Percentiles rank a stretch among this genome's conserved stretches.
phyloP scores from a whole-genome alignment of 37 sponge, comb jelly and placozoan genomes.

The Mnemiopsis leidyi region DNA sequence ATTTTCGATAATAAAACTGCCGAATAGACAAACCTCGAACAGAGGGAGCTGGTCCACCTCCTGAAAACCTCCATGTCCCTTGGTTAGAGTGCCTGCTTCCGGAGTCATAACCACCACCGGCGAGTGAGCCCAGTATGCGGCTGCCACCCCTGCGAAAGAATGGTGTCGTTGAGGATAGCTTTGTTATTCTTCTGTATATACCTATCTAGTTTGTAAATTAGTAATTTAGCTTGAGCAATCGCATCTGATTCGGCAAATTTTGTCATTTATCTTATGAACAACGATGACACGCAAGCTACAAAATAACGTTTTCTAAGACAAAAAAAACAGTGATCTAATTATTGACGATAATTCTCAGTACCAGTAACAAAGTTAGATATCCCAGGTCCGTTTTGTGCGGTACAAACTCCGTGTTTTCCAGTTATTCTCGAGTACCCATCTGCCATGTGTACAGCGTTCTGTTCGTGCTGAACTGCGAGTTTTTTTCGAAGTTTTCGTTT shows the following conservation, averaged over 20 bases:
- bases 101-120: conserved; percentile 9
- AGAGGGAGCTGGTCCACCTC: conserved; percentile 53
- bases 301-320: no score
- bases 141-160: not conserved
- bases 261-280: no score
- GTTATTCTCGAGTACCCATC: conserved; percentile 40
- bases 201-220: no score
- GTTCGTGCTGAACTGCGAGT: conserved; percentile 26
- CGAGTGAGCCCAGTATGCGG: conserved; percentile 55
- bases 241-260: no score
- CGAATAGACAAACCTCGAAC: no score
- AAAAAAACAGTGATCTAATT: no score
- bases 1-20: no score
- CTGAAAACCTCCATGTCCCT: conserved; percentile 31
- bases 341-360: no score
- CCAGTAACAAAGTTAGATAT: conserved; percentile 9
- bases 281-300: no score
- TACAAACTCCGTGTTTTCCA: conserved; percentile 50
- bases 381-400: conserved; percentile 37
- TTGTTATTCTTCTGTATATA: not conserved
- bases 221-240: no score
- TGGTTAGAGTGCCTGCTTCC: not conserved
- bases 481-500: no score
- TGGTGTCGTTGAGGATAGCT: not conserved
- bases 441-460: conserved; percentile 56